Evolutionary conservation across 2,888 invertebrate species (phyloP), one percentile per base, ranked within the genome.

Genomic region (Trissolcus japonicus): DNA sequence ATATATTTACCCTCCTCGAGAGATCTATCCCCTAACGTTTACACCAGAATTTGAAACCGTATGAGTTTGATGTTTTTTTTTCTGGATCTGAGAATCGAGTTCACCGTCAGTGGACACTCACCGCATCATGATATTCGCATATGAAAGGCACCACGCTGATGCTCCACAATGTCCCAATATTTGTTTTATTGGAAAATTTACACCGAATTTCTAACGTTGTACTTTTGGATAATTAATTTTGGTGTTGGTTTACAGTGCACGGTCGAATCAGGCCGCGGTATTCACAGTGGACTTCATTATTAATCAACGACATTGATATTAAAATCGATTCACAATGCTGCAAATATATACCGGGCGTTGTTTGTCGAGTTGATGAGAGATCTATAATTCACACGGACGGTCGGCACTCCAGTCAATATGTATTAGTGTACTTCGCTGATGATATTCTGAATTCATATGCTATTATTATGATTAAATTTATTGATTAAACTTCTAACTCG

Each of bases 391-490:
- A 55, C 67, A 43, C 51, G 67, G 55, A 67, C 25, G 43, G n/a
- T 53, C 61, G 25, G 48, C 51, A 56, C 48, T 46, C 46, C 40
- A 74, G 43, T 67, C 74, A 60, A 67, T 53, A 53, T 53, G 62
- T 68, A 67, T 67, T 53, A 62, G 61, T 62, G 57, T 57, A 74
- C 62, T 67, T 46, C 40, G 57, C 14, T 74, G 57, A 67, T 74
- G 67, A 74, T 73, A 62, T 74, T 74, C 57, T 21, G 67, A 55
- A 74, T 74, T 25, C 19, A 35, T 35, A 61, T 66, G 60, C 62
- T 68, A 62, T 68, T 74, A 74, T 68, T 66, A 67, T 67, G 66
- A 73, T 73, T 61, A 66, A 73, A 66, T 73, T 66, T 73, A 73
- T 73, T 73, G 73, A 73, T 73, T 46, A 66, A 73, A 73, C 29